These are phyloP conservation scores for Scatophagus argus DNA, from an alignment of 2,113 vertebrate genomes.

Conservation along the genomic window DNA sequence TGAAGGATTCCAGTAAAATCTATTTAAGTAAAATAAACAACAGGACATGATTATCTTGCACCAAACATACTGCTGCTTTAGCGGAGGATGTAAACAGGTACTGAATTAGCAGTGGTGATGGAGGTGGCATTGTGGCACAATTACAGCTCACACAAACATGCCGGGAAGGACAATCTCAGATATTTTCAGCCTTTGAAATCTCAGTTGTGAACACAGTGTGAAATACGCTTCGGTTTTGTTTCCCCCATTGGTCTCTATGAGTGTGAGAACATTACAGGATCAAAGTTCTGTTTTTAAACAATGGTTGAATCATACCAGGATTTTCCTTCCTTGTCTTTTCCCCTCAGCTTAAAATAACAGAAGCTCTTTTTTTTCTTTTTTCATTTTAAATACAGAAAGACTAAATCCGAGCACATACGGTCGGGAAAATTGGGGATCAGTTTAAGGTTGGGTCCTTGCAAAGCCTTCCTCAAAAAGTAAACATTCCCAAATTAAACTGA, in stretches of 20 bases:
- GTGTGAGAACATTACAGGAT: slow-evolving; percentile 58
- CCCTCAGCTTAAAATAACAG: slow-evolving; percentile 29
- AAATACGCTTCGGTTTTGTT: slow-evolving; percentile 47
- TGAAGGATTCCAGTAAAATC: slow-evolving; percentile 41
- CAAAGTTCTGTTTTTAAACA: slow-evolving; percentile 54
- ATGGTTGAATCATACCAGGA: slow-evolving; percentile 29
- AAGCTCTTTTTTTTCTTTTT: slow-evolving; percentile 7
- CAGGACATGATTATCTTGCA: slow-evolving; percentile 57
- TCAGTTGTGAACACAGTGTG: slow-evolving; percentile 18
- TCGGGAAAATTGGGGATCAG: background rate
- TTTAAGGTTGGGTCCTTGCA: background rate
- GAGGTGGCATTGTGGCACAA: slow-evolving; percentile 54
- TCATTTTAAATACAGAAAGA: background rate
- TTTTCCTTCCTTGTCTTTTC: slow-evolving; percentile 35
- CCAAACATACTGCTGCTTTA: slow-evolving; percentile 35
- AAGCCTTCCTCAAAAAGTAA: slow-evolving; percentile 1
- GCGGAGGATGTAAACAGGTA: slow-evolving; percentile 74
- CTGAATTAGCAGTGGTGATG: slow-evolving; percentile 50
- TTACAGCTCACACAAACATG: slow-evolving; percentile 25
- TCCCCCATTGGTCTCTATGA: slow-evolving; percentile 23
- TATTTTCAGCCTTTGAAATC: slow-evolving; percentile 50
- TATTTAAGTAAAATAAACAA: slow-evolving; percentile 54
- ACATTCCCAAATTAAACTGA: background rate
- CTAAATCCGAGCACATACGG: background rate
- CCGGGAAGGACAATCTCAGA: slow-evolving; percentile 42